Base-by-base conservation (phyloP, 2,888 invertebrate genomes). In the Tetranychus truncatus region DNA sequence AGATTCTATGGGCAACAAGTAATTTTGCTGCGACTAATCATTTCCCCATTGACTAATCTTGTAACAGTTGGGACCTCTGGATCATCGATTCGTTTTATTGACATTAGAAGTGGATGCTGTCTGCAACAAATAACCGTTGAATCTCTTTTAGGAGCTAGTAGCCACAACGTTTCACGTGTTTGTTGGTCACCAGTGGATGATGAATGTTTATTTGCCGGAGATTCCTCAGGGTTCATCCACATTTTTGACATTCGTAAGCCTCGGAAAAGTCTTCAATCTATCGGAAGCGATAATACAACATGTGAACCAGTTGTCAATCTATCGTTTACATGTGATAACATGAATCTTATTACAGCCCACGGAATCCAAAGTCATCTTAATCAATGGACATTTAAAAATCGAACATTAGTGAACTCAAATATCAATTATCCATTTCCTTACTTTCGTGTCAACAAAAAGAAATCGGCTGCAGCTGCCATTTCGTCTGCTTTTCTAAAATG, bases 141-240 rank as follows among this genome's bases (percentile, higher is more conserved):
- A 21, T 76, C 74, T 21, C 72, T 45, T 45, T 66, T 72, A 9
- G 72, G 76, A 11, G 11, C 66, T 8, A 55, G 55, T 46, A 74
- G 66, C 8, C 74, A 76, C 34, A 45, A 67, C 66, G 72, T 74
- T 24, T 74, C 76, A 67, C 74, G 76, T 6, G 71, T 77, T 65
- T 46, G 65, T 24, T 77, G 77, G 77, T 73, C 76, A 45, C 76
- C 76, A 6, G 21, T 76, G 7, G 77, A 77, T 66, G 21, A 67
- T n/a, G 74, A 76, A 21, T 77, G 77, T 71, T 66, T 77, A 20
- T 75, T 77, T 76, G 74, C 74, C 5, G 77, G 76, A 55, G 76
- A 76, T 67, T 74, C 75, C 20, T 71, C 72, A 7, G 77, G 77
- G 34, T 76, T 66, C 45, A 65, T 77, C 15, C 74, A 74, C 34